Base-by-base conservation (phyloP, 2,888 invertebrate genomes). In the Drosophila flavopinicola region DNA sequence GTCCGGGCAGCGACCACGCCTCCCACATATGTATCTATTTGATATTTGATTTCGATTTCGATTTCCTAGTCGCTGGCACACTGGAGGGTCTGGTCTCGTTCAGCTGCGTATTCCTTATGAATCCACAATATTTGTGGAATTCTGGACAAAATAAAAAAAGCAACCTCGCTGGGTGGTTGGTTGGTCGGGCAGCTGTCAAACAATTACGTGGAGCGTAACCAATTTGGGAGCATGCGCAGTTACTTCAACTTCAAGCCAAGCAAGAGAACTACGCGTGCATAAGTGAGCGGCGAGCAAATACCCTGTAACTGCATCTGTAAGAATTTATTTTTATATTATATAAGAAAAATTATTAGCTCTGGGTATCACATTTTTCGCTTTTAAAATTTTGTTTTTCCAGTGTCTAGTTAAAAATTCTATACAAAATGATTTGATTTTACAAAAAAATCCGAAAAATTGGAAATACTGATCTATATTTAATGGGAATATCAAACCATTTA, bases 221-320 rank as follows among this genome's bases (percentile, higher is more conserved):
- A 75, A 85, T 53, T 41, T 1, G 1, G 24, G 45, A 35, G 68
- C 83, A 83, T 86, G 83, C 87, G 83, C 83, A 58, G 23, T 67
- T 38, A 10, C n/a, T 6, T 6, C 9, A 6, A 9, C 6, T 17
- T 9, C 1, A 17, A 6, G n/a, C n/a, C 6, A 17, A 25, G 3
- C 9, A 2, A 9, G 10, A 10, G 20, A 20, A n/a, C n/a, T n/a
- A n/a, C n/a, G n/a, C n/a, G n/a, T 11, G 1, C 13, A 9, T 6
- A 2, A 25, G n/a, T 15, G 42, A 4, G 7, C 10, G 42, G n/a
- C 42, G n/a, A 7, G 1, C 5, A 15, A 5, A 27, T 42, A 15
- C 27, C 27, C 42, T 42, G 41, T 15, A 15, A 6, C 10, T 13
- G n/a, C n/a, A n/a, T n/a, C n/a, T n/a, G n/a, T n/a, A n/a, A n/a